Conservation (phyloP, 1,140 invertebrate species). For the Drosophila micromelanica region DNA sequence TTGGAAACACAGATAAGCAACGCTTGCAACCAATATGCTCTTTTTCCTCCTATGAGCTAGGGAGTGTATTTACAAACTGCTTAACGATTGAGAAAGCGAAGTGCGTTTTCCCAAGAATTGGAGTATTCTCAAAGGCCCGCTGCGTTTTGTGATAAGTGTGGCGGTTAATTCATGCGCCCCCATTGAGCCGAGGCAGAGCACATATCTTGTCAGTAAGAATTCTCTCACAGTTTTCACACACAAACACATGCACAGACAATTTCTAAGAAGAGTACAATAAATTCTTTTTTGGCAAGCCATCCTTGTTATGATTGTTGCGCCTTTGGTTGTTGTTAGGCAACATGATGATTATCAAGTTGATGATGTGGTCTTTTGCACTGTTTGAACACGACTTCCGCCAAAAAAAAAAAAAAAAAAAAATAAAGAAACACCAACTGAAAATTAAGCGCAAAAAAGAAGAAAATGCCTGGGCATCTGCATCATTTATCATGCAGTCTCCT, state of each 20-base stretch:
- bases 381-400: slow-evolving; percentile 31
- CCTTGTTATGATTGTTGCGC: slow-evolving; percentile 35
- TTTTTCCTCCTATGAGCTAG: background rate
- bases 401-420: slow-evolving; percentile 8
- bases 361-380: slow-evolving; percentile 48
- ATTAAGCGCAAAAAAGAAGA: background rate
- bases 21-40: background rate
- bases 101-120: slow-evolving; percentile 31
- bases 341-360: slow-evolving; percentile 12
- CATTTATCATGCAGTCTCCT: slow-evolving; percentile 38
- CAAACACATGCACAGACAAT: slow-evolving; percentile 1
- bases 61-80: slow-evolving; percentile 18
- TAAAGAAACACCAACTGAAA: slow-evolving; percentile 4
- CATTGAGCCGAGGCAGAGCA: background rate
- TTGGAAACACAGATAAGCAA: background rate
- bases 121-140: slow-evolving; percentile 26
- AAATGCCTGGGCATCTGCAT: slow-evolving; percentile 14
- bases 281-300: slow-evolving; percentile 18
- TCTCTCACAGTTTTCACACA: background rate
- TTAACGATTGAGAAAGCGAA: slow-evolving; percentile 12
- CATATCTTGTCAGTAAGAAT: slow-evolving; percentile 5
- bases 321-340: slow-evolving; percentile 14
- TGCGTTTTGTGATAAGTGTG: slow-evolving; percentile 41
- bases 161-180: slow-evolving; percentile 41
- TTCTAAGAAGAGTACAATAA: slow-evolving; percentile 18